phyloP scores from a whole-genome alignment of 2,797 vertebrate genomes.

The Phylloscopus collybita region DNA sequence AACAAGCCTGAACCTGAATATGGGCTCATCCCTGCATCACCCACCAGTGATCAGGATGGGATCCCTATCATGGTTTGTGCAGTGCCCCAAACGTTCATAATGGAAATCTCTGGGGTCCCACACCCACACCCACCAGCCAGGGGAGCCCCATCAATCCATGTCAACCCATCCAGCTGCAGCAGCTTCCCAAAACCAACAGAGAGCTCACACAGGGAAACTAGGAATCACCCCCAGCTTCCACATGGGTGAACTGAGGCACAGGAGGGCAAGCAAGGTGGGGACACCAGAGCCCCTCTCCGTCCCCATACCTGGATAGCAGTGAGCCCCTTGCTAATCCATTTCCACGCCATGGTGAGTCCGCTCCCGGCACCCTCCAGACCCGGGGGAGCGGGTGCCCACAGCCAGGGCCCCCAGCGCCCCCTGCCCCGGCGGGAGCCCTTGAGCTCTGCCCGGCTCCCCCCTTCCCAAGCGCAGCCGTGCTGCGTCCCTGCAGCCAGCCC shows the following conservation, averaged over 20 bases:
- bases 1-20: background rate
- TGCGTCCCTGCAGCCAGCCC: background rate
- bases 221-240: fast-evolving
- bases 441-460: background rate
- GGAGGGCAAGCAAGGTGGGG: background rate
- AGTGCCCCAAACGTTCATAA: background rate
- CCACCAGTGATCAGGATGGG: background rate
- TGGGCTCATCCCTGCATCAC: background rate
- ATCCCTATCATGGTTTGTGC: background rate
- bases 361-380: background rate
- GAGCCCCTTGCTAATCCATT: slow-evolving; percentile 52
- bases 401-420: background rate
- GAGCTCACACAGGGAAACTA: background rate
- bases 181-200: background rate
- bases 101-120: background rate
- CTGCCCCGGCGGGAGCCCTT: fast-evolving
- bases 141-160: background rate
- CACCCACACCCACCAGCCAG: background rate
- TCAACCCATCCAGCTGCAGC: background rate
- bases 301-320: slow-evolving; percentile 29
- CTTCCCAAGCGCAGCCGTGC: fast-evolving
- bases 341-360: slow-evolving; percentile 1
- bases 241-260: background rate
- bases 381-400: fast-evolving
- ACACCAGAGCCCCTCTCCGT: background rate